Conservation (phyloP, 1,140 invertebrate species). For the Riptortus pedestris region DNA sequence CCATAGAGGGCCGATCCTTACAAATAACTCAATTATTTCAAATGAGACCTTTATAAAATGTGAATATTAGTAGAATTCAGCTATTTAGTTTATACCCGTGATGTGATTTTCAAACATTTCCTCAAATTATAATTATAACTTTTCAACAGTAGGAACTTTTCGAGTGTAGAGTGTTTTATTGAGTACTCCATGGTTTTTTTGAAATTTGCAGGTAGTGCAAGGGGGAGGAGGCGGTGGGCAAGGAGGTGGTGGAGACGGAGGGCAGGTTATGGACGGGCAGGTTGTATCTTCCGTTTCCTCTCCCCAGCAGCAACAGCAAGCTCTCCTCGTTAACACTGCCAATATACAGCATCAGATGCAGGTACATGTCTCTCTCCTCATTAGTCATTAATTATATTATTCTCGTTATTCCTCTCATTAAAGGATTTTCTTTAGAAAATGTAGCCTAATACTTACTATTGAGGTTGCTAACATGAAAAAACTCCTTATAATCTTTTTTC, state of each 20-base stretch:
- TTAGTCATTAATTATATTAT: background rate
- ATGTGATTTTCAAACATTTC: background rate
- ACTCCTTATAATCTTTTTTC: too few relatives aligned
- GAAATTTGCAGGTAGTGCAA: background rate
- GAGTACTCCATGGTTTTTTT: background rate
- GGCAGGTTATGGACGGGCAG: background rate
- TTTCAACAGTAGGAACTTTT: background rate
- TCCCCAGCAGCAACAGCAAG: conserved; percentile 14
- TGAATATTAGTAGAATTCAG: background rate
- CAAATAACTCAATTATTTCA: background rate
- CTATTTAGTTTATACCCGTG: background rate
- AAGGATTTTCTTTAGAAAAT: too few relatives aligned
- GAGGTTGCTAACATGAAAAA: too few relatives aligned
- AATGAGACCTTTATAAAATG: background rate
- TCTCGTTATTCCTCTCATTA: background rate
- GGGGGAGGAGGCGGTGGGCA: background rate
- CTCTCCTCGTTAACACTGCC: conserved; percentile 25
- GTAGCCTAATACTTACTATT: too few relatives aligned
- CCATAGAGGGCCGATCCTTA: background rate
- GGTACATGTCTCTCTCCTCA: too few relatives aligned
- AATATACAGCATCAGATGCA: conserved; percentile 26
- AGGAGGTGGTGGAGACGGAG: background rate
- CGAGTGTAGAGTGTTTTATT: too few relatives aligned
- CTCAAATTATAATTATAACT: background rate
- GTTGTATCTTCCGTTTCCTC: background rate